A percentile compares a stretch with the other conserved stretches of the same genome.
These are phyloP conservation scores for Daboia siamensis DNA, from an alignment of 2,113 vertebrate species.

Conservation along the genomic window DNA sequence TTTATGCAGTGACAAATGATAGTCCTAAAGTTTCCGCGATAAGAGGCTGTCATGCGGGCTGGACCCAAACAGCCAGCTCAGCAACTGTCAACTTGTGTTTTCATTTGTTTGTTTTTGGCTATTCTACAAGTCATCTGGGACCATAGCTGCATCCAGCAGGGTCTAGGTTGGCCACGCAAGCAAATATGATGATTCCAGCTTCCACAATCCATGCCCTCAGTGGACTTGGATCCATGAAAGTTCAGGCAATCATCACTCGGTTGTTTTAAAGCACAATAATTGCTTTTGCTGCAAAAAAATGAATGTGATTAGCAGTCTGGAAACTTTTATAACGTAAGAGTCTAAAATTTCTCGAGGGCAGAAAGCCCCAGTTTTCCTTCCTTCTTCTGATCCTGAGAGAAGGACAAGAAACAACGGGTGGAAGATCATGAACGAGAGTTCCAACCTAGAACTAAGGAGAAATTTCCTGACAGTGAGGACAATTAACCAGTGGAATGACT, in stretches of 20 bases:
- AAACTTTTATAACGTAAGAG: not conserved
- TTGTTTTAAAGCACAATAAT: not conserved
- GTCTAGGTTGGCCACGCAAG: not conserved
- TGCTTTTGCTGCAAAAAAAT: not conserved
- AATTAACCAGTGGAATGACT: no score
- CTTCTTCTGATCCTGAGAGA: no score
- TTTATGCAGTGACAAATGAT: not conserved
- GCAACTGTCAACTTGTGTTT: not conserved
- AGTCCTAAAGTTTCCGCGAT: not conserved
- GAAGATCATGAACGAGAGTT: no score
- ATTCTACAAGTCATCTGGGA: not conserved
- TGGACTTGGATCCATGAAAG: not conserved
- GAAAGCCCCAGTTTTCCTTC: no score
- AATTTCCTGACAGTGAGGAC: no score
- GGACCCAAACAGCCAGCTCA: not conserved
- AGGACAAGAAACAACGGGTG: no score
- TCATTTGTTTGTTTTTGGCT: not conserved
- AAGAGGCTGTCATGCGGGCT: not conserved
- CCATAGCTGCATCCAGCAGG: not conserved
- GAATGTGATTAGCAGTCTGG: not conserved
- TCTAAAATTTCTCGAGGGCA: not conserved
- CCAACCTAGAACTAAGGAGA: no score
- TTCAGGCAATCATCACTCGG: not conserved
- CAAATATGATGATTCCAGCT: not conserved
- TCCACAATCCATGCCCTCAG: not conserved